Evolutionary conservation across 2,797 vertebrate species (phyloP), one percentile per base, ranked within the genome.

Genomic region (Myotis vivesi): DNA sequence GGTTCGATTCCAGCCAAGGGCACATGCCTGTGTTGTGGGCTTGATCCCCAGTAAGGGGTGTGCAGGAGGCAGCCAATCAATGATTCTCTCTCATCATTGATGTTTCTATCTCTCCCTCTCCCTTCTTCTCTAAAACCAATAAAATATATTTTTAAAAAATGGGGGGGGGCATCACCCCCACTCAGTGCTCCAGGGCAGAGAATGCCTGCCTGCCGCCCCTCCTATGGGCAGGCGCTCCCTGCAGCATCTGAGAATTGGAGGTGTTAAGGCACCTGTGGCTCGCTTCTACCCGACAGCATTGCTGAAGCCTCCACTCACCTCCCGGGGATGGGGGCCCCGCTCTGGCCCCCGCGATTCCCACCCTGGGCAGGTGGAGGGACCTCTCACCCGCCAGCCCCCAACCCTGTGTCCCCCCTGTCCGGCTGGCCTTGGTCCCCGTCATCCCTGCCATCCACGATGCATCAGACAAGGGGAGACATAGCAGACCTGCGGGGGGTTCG

Each of bases 391-490:
- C 19, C 41, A 4, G 22, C 36, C 33, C 23, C 13, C 23, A 4
- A 15, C 30, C 20, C 49, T 25, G 19, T 5, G 62, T 5, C 3
- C 36, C 46, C 49, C 36, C 38, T 17, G 23, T 41, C 25, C 1
- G 16, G 15, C 22, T 36, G 71, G 17, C 8, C 72, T 57, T 36
- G 57, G 57, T 28, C 25, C 57, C 57, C 23, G 0, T 23, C 57
- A 59, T 1, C 1, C 36, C 30, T 33, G 0, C 62, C 38, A 1
- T 20, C 3, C 22, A 20, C 17, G 3, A 7, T 3, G 16, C 1
- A 0, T 30, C n/a, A n/a, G 49, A 68, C 1, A 0, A 22, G 20
- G 53, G 53, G 53, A 53, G 51, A 17, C 16, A 2, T 55, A 4
- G 6, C n/a, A 10, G n/a, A n/a, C 12, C 12, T 15, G 2, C 8